A percentile compares a stretch with the other conserved stretches of the same genome.
Conservation (phyloP, 1,140 invertebrate species). For the Neodiprion fabricii region DNA sequence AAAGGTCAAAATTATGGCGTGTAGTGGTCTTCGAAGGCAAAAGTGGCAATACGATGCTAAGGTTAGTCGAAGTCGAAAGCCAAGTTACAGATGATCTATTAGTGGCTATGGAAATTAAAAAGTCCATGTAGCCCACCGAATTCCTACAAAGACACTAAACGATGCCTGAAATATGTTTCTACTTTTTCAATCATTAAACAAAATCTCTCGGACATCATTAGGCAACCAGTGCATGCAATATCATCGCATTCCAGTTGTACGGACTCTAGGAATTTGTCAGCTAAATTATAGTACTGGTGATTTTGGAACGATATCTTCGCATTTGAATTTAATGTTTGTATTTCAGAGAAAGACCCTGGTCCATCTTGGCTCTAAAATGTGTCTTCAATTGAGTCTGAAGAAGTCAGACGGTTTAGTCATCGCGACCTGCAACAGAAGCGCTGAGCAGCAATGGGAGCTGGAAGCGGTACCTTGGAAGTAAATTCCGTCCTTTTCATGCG, state of each 20-base stretch:
- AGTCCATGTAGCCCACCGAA: constrained; percentile 8
- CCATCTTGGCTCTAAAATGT: constrained; percentile 63
- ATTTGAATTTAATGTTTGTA: constrained; percentile 17
- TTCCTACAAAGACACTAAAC: constrained; percentile 8
- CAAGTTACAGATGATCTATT: constrained; percentile 2
- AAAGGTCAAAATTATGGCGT: constrained; percentile 72
- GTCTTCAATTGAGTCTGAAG: constrained; percentile 59
- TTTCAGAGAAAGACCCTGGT: constrained; percentile 58
- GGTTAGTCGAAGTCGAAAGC: constrained; percentile 42
- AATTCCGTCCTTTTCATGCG: constrained; percentile 11
- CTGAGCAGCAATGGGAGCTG: constrained; percentile 64
- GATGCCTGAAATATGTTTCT: constrained; percentile 15
- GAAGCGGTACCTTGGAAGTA: constrained; percentile 62
- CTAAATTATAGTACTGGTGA: too few species aligned
- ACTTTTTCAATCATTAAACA: constrained; percentile 10
- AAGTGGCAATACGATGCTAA: constrained; percentile 69
- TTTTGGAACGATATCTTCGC: too few species aligned
- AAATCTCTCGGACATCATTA: not conserved
- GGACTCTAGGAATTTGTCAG: too few species aligned
- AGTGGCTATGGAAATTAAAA: constrained; percentile 17
- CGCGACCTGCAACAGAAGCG: constrained; percentile 56
- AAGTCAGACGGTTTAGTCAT: constrained; percentile 59
- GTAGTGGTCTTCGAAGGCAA: constrained; percentile 67
- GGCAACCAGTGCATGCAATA: too few species aligned
- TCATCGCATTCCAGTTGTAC: too few species aligned